Evolutionary conservation across 2,888 invertebrate genomes (phyloP).

Genomic region (Nemapogon koenigi): DNA sequence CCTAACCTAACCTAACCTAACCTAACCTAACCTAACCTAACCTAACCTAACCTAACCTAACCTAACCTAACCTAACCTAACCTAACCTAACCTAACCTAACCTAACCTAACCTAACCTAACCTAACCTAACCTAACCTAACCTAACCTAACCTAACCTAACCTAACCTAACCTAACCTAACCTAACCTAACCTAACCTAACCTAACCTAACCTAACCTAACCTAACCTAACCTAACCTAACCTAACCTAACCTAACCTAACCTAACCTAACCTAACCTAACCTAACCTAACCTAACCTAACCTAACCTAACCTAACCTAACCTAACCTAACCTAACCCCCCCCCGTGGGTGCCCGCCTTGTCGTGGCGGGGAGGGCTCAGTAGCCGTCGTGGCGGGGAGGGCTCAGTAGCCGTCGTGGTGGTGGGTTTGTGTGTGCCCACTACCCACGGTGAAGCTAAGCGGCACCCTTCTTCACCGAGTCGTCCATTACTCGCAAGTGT

Average conservation of each 20-base stretch:
- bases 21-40: constrained; percentile 15
- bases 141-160: constrained; percentile 11
- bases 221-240: constrained; percentile 12
- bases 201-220: constrained; percentile 10
- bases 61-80: constrained; percentile 13
- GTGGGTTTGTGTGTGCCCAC: too few species aligned
- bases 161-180: constrained; percentile 10
- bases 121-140: constrained; percentile 12
- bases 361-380: constrained; percentile 15
- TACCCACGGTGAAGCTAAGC: constrained; percentile 11
- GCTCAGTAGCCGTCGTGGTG: too few species aligned
- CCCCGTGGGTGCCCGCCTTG: constrained; percentile 13
- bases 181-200: constrained; percentile 9
- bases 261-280: constrained; percentile 16
- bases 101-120: constrained; percentile 16
- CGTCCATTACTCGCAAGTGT: constrained; percentile 9
- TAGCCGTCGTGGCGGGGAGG: too few species aligned
- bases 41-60: constrained; percentile 14
- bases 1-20: constrained; percentile 11
- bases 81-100: constrained; percentile 15
- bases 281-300: too few species aligned
- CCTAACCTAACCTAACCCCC: constrained; percentile 14
- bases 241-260: constrained; percentile 16
- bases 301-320: too few species aligned
- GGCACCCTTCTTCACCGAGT: constrained; percentile 10